Conservation (phyloP, 2,113 vertebrate species). For the Limanda limanda region DNA sequence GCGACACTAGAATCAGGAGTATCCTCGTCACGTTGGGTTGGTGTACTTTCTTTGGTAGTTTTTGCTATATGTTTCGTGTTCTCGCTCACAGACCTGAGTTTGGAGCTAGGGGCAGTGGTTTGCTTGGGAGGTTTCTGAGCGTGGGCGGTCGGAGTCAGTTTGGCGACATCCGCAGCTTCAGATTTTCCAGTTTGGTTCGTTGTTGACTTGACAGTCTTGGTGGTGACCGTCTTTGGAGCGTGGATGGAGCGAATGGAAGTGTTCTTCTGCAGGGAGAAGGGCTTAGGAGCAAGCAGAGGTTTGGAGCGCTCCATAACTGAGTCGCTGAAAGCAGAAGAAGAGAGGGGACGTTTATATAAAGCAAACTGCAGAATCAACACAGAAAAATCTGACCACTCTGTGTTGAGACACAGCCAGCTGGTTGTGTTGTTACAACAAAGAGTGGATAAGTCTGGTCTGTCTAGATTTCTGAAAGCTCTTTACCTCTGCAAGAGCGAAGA, state of each 20-base stretch:
- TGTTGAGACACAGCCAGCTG: neutral
- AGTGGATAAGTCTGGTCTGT: slow-evolving; percentile 51
- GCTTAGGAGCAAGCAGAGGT: slow-evolving; percentile 76
- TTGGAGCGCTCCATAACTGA: slow-evolving; percentile 73
- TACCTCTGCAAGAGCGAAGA: slow-evolving; percentile 7
- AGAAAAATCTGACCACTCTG: slow-evolving; percentile 2
- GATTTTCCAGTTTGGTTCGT: slow-evolving; percentile 19
- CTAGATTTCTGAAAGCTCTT: slow-evolving; percentile 52
- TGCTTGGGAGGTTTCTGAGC: slow-evolving; percentile 23
- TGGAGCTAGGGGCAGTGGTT: slow-evolving; percentile 11
- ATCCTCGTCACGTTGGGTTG: slow-evolving; percentile 3
- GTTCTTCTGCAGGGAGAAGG: slow-evolving; percentile 75
- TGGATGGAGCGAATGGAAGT: slow-evolving; percentile 68
- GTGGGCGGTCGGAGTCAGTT: slow-evolving; percentile 2
- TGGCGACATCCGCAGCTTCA: slow-evolving; percentile 2
- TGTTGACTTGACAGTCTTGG: neutral
- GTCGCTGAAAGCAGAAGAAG: slow-evolving; percentile 29
- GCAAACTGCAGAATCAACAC: neutral
- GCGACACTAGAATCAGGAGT: slow-evolving; percentile 8
- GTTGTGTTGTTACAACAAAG: slow-evolving; percentile 9
- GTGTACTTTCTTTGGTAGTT: slow-evolving; percentile 24
- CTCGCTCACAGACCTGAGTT: slow-evolving; percentile 12
- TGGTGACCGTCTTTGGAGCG: slow-evolving; percentile 45
- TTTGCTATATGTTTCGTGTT: slow-evolving; percentile 25
- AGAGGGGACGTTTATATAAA: slow-evolving; percentile 13